Base-by-base conservation (phyloP, 2,888 invertebrate species). In the Terebella lapidaria region DNA sequence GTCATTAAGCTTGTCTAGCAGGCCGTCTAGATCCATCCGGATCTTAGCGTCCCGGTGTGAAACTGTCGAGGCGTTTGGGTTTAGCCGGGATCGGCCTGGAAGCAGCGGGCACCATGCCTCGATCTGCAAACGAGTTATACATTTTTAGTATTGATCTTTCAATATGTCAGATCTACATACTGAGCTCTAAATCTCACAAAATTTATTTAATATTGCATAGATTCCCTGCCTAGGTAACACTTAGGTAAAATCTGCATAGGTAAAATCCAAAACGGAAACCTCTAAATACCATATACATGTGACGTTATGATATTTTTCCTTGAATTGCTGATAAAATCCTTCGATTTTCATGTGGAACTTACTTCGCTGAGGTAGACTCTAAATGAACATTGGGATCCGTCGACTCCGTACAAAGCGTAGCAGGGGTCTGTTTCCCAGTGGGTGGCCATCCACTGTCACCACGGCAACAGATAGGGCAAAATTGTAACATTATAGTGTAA, bases 351-450 rank as follows among this genome's bases (percentile, higher is more conserved):
- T n/a, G n/a, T 26, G 24, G 18, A 28, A 52, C 58, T 35, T 15
- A 64, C 63, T 56, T 65, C 60, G 45, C 66, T 64, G 42, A 66
- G 62, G 45, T 64, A 66, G 49, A 55, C 29, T 18, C 65, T 42
- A 35, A 65, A 59, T 3, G 82, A 82, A 62, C 83, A 83, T n/a
- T 73, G 68, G 3, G 76, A 72, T 2, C 82, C 82, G 65, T 83
- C 81, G 24, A 80, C 79, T 1, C 81, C 81, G 58, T 78, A 72
- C 0, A 74, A 68, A 2, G 71, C 72, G 63, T 83, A 83, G 65
- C 83, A 83, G 1, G 71, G 67, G 62, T 83, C 79, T 0, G 78
- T 74, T 61, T 75, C 71, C 82, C 82, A 83, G 71, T 77, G 76
- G 18, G 69, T 60, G 20, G 64, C 66, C 79, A 83, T 81, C 82